Percentiles rank a stretch among this genome's conserved stretches.
Evolutionary conservation across 30 jellyfish, hydroid and myxozoan species (phyloP).

Genomic region (Turritopsis dohrnii): DNA sequence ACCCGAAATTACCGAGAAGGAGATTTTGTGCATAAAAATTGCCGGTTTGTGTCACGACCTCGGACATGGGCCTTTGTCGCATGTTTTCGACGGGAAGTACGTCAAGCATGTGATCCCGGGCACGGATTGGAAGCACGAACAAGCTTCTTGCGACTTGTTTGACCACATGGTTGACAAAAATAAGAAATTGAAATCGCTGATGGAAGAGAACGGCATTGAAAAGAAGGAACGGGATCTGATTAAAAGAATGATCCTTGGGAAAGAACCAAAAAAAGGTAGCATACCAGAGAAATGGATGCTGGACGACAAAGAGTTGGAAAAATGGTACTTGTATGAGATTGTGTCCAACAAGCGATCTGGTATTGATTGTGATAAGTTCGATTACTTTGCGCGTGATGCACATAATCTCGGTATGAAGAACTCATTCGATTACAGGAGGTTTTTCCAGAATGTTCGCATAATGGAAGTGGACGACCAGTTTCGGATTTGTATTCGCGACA

Average conservation of each 20-base stretch:
- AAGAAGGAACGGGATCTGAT: constrained; percentile 44
- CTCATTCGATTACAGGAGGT: constrained; percentile 68
- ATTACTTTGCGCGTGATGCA: constrained; percentile 89
- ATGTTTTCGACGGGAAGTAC: constrained; percentile 74
- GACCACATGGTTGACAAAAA: constrained; percentile 58
- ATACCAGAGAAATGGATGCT: constrained; percentile 35
- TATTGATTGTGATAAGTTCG: constrained; percentile 88
- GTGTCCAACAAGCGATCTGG: constrained; percentile 94
- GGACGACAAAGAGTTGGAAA: constrained; percentile 48
- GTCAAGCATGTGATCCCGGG: constrained; percentile 31
- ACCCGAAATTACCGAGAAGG: constrained; percentile 48
- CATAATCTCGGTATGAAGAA: constrained; percentile 73
- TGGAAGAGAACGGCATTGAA: constrained; percentile 29
- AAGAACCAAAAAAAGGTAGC: constrained; percentile 40
- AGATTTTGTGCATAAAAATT: constrained; percentile 70
- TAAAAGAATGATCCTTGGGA: constrained; percentile 63
- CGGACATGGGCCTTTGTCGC: constrained; percentile 98
- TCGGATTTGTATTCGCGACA: constrained; percentile 83
- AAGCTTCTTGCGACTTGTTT: constrained; percentile 73
- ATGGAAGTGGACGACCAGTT: constrained; percentile 60
- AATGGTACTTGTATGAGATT: constrained; percentile 62
- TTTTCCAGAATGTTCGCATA: constrained; percentile 61
- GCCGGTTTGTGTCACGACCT: constrained; percentile 98
- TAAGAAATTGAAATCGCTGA: constrained; percentile 26
- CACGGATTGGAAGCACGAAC: constrained; percentile 71